Conservation (phyloP, 2,888 invertebrate species). For the Microctonus hyperodae region DNA sequence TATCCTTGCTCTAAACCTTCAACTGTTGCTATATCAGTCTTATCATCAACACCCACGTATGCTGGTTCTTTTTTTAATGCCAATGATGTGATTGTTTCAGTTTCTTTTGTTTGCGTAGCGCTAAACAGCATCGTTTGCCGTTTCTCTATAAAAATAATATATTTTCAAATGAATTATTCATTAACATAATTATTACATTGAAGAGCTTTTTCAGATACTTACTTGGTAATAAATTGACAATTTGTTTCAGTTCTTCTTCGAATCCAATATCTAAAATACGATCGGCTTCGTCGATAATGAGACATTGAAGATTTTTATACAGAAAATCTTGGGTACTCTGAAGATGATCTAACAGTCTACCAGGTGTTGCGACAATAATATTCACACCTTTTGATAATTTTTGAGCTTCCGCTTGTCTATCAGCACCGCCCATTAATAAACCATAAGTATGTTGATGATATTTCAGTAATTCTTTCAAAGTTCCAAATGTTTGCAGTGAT, state of each 20-base stretch:
- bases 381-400: conserved; percentile 92
- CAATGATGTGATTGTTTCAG: conserved; percentile 84
- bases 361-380: conserved; percentile 95
- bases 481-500: conserved; percentile 98
- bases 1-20: conserved; percentile 88
- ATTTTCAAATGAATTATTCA: not conserved
- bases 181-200: not conserved
- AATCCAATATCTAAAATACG: conserved; percentile 96
- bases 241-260: conserved; percentile 96
- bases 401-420: conserved; percentile 88
- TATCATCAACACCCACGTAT: conserved; percentile 94
- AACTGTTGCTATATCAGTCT: conserved; percentile 82
- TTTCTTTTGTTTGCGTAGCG: conserved; percentile 63
- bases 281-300: conserved; percentile 98
- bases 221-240: conserved; percentile 92
- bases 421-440: conserved; percentile 94
- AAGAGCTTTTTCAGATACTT: conserved; percentile 61
- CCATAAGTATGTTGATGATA: conserved; percentile 94
- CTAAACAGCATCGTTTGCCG: not conserved
- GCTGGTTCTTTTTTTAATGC: conserved; percentile 94
- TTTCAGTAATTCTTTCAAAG: conserved; percentile 91
- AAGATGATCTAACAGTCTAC: conserved; percentile 92
- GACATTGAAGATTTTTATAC: conserved; percentile 91
- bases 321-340: conserved; percentile 92
- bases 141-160: not conserved